phyloP scores from a whole-genome alignment of 1,140 invertebrate genomes.

The Campodea augens region DNA sequence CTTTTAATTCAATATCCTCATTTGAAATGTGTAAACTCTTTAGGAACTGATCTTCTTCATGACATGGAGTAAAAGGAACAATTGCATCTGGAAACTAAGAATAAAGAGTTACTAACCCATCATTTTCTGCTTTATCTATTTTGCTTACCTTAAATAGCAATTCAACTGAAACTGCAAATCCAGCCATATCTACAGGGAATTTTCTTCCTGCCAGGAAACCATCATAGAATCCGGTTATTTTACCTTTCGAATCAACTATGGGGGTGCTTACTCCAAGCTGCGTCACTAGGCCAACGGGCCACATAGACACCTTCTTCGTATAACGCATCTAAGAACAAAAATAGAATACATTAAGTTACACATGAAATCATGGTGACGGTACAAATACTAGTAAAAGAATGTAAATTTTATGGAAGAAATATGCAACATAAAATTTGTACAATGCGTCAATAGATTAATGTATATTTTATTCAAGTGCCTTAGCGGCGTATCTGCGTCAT shows the following conservation, averaged over 20 bases:
- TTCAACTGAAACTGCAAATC: constrained; percentile 54
- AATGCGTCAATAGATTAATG: too few relatives aligned
- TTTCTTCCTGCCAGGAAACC: constrained; percentile 61
- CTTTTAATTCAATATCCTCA: constrained; percentile 53
- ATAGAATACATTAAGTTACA: too few relatives aligned
- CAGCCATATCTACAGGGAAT: constrained; percentile 84
- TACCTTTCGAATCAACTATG: constrained; percentile 38
- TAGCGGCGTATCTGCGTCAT: too few relatives aligned
- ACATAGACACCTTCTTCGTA: constrained; percentile 68
- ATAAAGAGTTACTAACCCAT: too few relatives aligned
- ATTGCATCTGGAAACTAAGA: constrained; percentile 39
- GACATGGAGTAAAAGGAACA: constrained; percentile 55
- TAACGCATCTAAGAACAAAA: constrained; percentile 43
- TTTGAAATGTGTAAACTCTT: constrained; percentile 48
- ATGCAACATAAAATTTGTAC: too few relatives aligned
- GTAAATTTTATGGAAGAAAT: too few relatives aligned
- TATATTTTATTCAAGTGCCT: too few relatives aligned
- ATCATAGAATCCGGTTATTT: constrained; percentile 58
- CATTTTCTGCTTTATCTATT: too few relatives aligned
- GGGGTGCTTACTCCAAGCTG: constrained; percentile 50
- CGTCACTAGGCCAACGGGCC: constrained; percentile 67
- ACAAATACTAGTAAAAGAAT: too few relatives aligned
- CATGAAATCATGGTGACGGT: too few relatives aligned
- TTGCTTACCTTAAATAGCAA: too few relatives aligned
- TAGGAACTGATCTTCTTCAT: constrained; percentile 68